Evolutionary conservation across 2,888 invertebrate species (phyloP).

Genomic region (Aelia acuminata): DNA sequence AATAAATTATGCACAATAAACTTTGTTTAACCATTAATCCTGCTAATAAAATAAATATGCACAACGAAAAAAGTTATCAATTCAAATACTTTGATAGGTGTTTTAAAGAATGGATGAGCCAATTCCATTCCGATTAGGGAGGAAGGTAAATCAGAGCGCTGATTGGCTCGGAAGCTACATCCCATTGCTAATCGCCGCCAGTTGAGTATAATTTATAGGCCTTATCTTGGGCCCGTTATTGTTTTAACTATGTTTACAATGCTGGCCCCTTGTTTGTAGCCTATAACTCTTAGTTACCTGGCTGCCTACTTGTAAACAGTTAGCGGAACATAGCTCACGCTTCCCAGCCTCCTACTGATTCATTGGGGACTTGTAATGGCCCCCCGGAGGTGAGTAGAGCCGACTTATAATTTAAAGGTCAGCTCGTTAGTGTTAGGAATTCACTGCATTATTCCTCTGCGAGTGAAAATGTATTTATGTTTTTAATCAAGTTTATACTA

Average conservation of each 20-base stretch:
- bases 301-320: slow-evolving; percentile 20
- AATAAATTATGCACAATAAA: too few relatives aligned
- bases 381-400: slow-evolving; percentile 2
- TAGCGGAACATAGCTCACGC: neutral
- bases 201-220: slow-evolving; percentile 11
- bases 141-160: neutral
- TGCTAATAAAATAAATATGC: neutral
- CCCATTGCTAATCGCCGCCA: neutral
- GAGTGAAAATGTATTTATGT: neutral
- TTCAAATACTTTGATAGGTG: neutral
- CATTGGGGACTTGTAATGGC: neutral
- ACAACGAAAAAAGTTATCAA: neutral
- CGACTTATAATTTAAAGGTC: neutral
- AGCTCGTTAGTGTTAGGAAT: neutral
- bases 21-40: neutral
- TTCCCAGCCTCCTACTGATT: neutral
- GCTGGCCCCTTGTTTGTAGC: neutral
- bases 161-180: neutral
- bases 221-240: slow-evolving; percentile 36
- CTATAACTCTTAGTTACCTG: slow-evolving; percentile 40
- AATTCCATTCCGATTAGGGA: neutral
- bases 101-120: neutral
- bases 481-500: neutral
- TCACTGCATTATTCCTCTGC: neutral
- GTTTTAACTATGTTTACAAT: slow-evolving; percentile 43